Base-by-base conservation (phyloP, 2,797 vertebrate genomes). In the Discoglossus pictus region DNA sequence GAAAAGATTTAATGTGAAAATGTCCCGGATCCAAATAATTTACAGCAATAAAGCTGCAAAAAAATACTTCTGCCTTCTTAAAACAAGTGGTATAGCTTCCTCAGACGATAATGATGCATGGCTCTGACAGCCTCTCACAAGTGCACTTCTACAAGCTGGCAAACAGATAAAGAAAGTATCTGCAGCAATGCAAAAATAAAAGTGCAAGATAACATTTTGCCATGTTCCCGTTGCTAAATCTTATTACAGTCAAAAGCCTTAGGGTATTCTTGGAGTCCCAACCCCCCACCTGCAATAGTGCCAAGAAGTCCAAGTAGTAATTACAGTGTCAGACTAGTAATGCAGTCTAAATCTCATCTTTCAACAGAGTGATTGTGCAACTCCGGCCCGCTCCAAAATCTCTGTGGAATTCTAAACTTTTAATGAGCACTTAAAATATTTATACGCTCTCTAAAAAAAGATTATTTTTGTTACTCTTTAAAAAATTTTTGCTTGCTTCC, bases 281-380 rank as follows among this genome's bases (percentile, higher is more conserved):
- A 20, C 77, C 80, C 83, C 48, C 81, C 83, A 82, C 78, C 77
- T 80, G 82, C 75, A 83, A 77, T 82, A 71, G 76, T 52, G 88
- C 83, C 80, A 76, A 68, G 58, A 68, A 81, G 77, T 50, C 71
- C 78, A 69, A 68, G 75, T 34, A 25, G 75, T 81, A 75, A 76
- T 77, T 70, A 84, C 84, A 77, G 78, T 63, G 78, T 79, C 79
- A 79, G 80, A 76, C 77, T 79, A 79, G 76, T 72, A 62, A 69
- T 50, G 71, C 77, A 79, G 74, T 75, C 79, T 74, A 80, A 83
- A 86, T 82, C 85, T 77, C 39, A 68, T 83, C 82, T 85, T 80
- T 88, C 79, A 88, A 86, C 86, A 83, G 81, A 78, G 72, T 39
- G 80, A 86, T 73, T 84, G 86, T 90, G 84, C 74, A 82, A 87